phyloP scores from a whole-genome alignment of 2,797 vertebrate species.

The Jordanella pulchra region DNA sequence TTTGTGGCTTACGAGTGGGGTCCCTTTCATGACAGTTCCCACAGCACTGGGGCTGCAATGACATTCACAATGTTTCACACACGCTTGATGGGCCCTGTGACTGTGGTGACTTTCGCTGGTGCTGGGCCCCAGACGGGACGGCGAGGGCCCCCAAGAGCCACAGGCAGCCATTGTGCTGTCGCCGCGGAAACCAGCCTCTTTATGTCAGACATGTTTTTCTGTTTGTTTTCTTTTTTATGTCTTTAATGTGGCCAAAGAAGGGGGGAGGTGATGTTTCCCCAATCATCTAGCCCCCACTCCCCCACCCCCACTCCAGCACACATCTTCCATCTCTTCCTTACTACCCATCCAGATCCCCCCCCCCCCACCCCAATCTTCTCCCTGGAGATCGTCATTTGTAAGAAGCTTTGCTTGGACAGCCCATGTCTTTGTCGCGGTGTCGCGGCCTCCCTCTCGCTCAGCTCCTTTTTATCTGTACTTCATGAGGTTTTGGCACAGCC shows the following conservation, averaged over 20 bases:
- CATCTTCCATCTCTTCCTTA: slow-evolving; percentile 66
- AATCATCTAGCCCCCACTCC: slow-evolving; percentile 59
- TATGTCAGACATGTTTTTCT: slow-evolving; percentile 90
- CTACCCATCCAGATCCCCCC: slow-evolving; percentile 66
- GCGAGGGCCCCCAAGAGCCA: slow-evolving; percentile 82
- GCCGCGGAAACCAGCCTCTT: slow-evolving; percentile 88
- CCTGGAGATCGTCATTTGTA: slow-evolving; percentile 80
- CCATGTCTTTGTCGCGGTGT: slow-evolving; percentile 80
- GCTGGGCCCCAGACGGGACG: slow-evolving; percentile 83
- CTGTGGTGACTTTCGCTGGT: slow-evolving; percentile 87
- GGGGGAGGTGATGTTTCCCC: slow-evolving; percentile 77
- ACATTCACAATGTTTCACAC: slow-evolving; percentile 75
- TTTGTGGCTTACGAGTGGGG: slow-evolving; percentile 81
- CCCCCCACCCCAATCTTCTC: slow-evolving; percentile 38
- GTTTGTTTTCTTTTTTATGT: slow-evolving; percentile 88
- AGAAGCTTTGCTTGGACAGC: slow-evolving; percentile 78
- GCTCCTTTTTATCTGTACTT: slow-evolving; percentile 76
- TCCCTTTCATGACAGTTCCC: slow-evolving; percentile 84
- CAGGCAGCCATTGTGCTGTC: slow-evolving; percentile 87
- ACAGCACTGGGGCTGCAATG: slow-evolving; percentile 76
- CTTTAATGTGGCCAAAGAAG: slow-evolving; percentile 83
- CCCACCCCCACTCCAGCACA: slow-evolving; percentile 55
- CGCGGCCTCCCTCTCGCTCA: slow-evolving; percentile 75
- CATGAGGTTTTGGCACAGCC: slow-evolving; percentile 82
- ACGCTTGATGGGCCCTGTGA: slow-evolving; percentile 74